These are phyloP conservation scores for Argyrosomus regius DNA, from an alignment of 2,797 vertebrate species.

Conservation along the genomic window DNA sequence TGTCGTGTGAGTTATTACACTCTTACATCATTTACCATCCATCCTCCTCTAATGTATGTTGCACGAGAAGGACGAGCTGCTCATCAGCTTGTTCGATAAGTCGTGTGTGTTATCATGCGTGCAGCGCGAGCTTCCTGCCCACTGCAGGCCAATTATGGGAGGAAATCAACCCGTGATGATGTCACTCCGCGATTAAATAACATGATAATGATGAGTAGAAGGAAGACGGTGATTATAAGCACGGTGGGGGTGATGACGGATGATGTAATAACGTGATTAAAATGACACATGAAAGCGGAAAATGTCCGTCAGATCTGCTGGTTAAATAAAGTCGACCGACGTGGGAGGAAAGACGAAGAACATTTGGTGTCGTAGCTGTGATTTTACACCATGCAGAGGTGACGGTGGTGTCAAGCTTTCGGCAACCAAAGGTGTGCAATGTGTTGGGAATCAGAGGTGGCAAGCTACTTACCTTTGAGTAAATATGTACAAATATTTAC, in stretches of 20 bases:
- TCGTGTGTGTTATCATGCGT: conserved; percentile 22
- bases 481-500: no score
- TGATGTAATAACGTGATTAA: conserved; percentile 24
- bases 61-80: conserved; percentile 12
- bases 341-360: no score
- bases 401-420: no score
- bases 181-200: conserved; percentile 26
- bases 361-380: no score
- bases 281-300: conserved; percentile 5
- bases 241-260: neutral
- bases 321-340: no score
- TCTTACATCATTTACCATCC: conserved; percentile 15
- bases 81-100: conserved; percentile 14
- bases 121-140: conserved; percentile 15
- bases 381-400: no score
- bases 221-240: neutral
- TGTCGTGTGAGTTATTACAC: neutral
- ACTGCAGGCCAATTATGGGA: conserved; percentile 26
- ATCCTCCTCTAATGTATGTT: neutral
- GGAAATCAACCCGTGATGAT: conserved; percentile 8
- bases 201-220: neutral
- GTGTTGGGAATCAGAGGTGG: no score
- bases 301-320: neutral
- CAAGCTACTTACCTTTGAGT: no score
- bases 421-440: no score